phyloP scores from a whole-genome alignment of 1,140 invertebrate species.

The Ladona fulva region DNA sequence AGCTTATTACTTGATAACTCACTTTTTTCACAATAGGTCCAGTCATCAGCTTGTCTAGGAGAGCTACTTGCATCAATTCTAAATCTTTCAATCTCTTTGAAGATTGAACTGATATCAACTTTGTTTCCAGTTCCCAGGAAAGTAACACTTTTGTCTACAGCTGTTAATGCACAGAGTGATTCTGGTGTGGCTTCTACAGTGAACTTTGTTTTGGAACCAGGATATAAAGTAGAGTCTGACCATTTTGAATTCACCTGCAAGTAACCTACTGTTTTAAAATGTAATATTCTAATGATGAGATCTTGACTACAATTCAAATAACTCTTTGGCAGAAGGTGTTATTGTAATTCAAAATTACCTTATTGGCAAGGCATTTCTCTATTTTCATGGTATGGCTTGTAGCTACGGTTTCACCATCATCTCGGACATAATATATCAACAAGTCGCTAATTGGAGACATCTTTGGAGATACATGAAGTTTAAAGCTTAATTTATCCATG shows the following conservation, averaged over 20 bases:
- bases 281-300: no score
- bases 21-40: constrained; percentile 22
- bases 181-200: constrained; percentile 34
- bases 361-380: constrained; percentile 48
- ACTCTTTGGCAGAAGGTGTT: no score
- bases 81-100: constrained; percentile 33
- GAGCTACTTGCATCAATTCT: constrained; percentile 30
- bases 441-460: constrained; percentile 65
- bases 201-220: background rate
- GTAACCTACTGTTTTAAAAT: background rate
- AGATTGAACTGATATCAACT: constrained; percentile 25
- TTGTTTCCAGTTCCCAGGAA: constrained; percentile 36
- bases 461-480: constrained; percentile 48
- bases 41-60: constrained; percentile 35
- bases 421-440: constrained; percentile 65
- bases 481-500: constrained; percentile 27
- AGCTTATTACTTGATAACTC: background rate
- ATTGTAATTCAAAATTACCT: constrained; percentile 31
- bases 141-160: constrained; percentile 48
- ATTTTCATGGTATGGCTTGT: constrained; percentile 41
- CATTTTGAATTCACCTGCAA: constrained; percentile 2
- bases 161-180: constrained; percentile 49
- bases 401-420: constrained; percentile 59
- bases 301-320: no score
- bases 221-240: background rate